Evolutionary conservation across 2,888 invertebrate species (phyloP).

Genomic region (Mystacides longicornis): DNA sequence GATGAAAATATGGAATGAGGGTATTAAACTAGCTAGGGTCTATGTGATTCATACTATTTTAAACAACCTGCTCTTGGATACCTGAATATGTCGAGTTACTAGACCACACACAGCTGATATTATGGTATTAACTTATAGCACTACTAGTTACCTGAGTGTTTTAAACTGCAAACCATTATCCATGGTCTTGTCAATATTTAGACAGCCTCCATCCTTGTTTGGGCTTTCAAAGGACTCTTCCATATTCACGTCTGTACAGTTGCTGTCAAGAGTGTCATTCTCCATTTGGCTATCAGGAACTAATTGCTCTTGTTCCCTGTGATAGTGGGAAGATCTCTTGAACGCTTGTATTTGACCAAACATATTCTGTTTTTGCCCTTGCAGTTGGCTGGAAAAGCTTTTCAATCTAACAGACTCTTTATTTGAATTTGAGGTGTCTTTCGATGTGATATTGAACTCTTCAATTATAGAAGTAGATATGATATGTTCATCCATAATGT

Average conservation of each 20-base stretch:
- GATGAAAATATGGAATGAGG: no score
- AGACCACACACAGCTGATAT: no score
- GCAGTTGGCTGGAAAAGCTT: no score
- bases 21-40: no score
- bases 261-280: constrained; percentile 7
- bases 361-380: background rate
- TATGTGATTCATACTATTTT: no score
- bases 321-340: background rate
- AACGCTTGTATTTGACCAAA: background rate
- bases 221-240: constrained; percentile 4
- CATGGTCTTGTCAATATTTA: constrained; percentile 5
- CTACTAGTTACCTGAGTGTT: constrained; percentile 4
- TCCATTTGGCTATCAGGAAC: constrained; percentile 15
- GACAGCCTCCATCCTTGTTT: constrained; percentile 5
- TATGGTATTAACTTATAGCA: no score
- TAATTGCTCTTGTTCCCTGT: constrained; percentile 8
- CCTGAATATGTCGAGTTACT: no score
- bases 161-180: background rate
- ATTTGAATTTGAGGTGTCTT: background rate
- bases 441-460: background rate
- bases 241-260: constrained; percentile 1
- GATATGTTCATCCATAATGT: background rate
- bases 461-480: background rate
- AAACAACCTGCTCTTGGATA: no score
- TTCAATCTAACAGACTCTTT: no score